Percentiles rank a stretch among this genome's conserved stretches.
Conservation (phyloP, 1,140 invertebrate genomes). For the Meloidogyne hapla region DNA sequence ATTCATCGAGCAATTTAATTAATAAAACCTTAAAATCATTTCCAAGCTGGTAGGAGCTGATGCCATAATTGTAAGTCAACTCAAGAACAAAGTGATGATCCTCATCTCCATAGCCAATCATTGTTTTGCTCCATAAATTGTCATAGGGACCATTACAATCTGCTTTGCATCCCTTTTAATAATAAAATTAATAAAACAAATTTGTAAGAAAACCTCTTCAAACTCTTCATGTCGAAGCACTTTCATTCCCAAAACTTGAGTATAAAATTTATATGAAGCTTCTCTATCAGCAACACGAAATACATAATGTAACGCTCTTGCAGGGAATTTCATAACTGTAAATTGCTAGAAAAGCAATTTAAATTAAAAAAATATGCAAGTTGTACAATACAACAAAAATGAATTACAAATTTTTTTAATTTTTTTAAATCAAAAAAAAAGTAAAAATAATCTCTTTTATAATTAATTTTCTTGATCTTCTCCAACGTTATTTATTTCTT, state of each 20-base stretch:
- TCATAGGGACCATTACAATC: slow-evolving; percentile 74
- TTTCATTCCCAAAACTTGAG: slow-evolving; percentile 88
- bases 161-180: slow-evolving; percentile 19
- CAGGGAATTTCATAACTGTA: slow-evolving; percentile 19
- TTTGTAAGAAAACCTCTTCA: slow-evolving; percentile 72
- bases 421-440: background rate
- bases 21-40: slow-evolving; percentile 77
- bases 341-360: too few species aligned
- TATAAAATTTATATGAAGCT: slow-evolving; percentile 80
- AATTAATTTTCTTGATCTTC: background rate
- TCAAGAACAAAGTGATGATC: slow-evolving; percentile 92
- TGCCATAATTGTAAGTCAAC: slow-evolving; percentile 94
- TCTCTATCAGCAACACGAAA: slow-evolving; percentile 87
- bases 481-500: background rate
- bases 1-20: slow-evolving; percentile 66
- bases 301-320: slow-evolving; percentile 69
- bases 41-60: slow-evolving; percentile 78
- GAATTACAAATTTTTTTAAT: background rate
- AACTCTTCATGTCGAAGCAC: slow-evolving; percentile 95
- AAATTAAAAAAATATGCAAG: background rate
- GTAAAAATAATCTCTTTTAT: background rate
- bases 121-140: slow-evolving; percentile 97
- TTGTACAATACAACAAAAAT: background rate
- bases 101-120: slow-evolving; percentile 95
- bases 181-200: slow-evolving; percentile 9